phyloP scores from a whole-genome alignment of 2,888 invertebrate species.

The Drosophila mulleri region DNA sequence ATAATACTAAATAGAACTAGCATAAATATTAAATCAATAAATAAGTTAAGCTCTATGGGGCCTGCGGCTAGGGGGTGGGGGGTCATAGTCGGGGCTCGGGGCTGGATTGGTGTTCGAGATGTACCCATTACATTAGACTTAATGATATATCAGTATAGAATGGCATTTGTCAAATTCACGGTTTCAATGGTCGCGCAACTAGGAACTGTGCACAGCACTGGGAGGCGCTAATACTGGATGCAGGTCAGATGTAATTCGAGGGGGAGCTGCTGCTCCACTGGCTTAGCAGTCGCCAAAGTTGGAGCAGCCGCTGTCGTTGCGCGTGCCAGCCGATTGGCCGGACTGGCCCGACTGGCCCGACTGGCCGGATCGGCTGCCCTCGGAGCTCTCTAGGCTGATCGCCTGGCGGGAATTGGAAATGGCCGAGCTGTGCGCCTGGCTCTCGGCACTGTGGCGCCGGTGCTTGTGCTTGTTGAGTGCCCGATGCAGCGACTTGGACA shows the following conservation, averaged over 20 bases:
- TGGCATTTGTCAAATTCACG: slow-evolving; percentile 58
- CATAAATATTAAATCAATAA: slow-evolving; percentile 37
- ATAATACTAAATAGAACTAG: slow-evolving; percentile 36
- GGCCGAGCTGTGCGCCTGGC: slow-evolving; percentile 13
- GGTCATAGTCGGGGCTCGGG: not conserved
- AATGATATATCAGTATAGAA: slow-evolving; percentile 31
- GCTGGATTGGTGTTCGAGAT: not conserved
- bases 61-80: not conserved
- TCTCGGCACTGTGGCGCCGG: slow-evolving; percentile 37
- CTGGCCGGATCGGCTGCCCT: slow-evolving; percentile 1
- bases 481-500: slow-evolving; percentile 57
- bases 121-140: slow-evolving; percentile 32
- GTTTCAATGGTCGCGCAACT: slow-evolving; percentile 26
- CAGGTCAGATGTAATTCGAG: slow-evolving; percentile 7
- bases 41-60: slow-evolving; percentile 34
- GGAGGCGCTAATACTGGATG: slow-evolving; percentile 45
- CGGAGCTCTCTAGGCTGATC: slow-evolving; percentile 39
- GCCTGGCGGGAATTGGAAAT: slow-evolving; percentile 21
- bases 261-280: too few species aligned
- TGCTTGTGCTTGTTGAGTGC: slow-evolving; percentile 30
- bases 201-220: slow-evolving; percentile 31
- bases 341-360: not conserved
- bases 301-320: slow-evolving; percentile 3
- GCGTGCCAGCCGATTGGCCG: not conserved
- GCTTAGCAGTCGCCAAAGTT: slow-evolving; percentile 18